Conservation (phyloP, 30 jellyfish, hydroid and myxozoan species). For the Aurelia aurita region DNA sequence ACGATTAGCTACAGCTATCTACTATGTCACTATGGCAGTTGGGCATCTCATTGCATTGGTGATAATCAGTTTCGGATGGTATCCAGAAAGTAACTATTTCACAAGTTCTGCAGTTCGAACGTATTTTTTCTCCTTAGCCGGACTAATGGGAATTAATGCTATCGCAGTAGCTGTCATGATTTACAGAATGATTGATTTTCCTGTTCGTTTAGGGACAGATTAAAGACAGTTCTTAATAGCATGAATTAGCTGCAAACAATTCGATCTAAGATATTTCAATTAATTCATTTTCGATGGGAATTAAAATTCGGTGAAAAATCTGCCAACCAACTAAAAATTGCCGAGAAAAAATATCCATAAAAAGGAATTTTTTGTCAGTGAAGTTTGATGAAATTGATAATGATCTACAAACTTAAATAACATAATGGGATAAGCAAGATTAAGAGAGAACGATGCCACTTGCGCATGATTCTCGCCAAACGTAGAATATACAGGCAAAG, state of each 20-base stretch:
- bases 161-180: conserved; percentile 8
- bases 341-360: no score
- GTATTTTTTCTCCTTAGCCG: conserved; percentile 33
- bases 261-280: not conserved
- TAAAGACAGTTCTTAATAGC: not conserved
- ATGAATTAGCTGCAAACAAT: not conserved
- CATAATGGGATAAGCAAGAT: no score
- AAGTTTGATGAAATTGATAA: no score
- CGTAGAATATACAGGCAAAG: no score
- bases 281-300: no score
- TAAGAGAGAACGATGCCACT: no score
- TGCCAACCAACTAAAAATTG: no score
- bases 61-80: conserved; percentile 40
- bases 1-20: conserved; percentile 51
- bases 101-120: conserved; percentile 1
- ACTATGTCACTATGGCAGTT: conserved; percentile 35
- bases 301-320: no score
- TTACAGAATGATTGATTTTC: conserved; percentile 35
- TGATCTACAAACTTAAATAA: no score
- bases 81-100: conserved; percentile 26
- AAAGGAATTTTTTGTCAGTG: no score
- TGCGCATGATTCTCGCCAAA: no score
- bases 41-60: conserved; percentile 65
- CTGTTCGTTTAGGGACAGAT: conserved; percentile 16
- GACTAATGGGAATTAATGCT: conserved; percentile 16